Conservation (phyloP, 2,888 invertebrate species). For the Ophonus ardosiacus region DNA sequence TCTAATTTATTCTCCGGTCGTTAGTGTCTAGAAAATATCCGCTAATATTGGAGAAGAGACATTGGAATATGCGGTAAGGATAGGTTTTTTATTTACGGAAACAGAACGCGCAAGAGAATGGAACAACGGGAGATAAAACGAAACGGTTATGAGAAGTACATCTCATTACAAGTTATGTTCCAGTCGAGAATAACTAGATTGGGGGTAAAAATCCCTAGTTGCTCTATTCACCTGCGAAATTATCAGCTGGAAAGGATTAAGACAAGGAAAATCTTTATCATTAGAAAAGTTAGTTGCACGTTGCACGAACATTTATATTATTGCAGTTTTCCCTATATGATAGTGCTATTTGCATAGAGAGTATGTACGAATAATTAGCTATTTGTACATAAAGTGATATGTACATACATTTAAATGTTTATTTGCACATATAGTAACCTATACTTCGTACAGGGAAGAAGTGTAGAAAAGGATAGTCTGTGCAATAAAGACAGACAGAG, state of each 20-base stretch:
- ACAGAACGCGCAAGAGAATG: constrained; percentile 39
- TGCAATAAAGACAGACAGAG: no score
- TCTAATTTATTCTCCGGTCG: constrained; percentile 45
- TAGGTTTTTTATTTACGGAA: constrained; percentile 28
- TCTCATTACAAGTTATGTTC: constrained; percentile 54
- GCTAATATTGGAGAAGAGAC: constrained; percentile 33
- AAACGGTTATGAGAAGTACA: constrained; percentile 54
- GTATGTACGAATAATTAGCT: no score
- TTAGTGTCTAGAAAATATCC: constrained; percentile 32
- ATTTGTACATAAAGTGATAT: no score
- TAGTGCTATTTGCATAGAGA: no score
- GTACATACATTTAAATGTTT: no score
- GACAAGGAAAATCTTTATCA: neutral
- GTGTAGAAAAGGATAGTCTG: no score
- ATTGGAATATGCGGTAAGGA: constrained; percentile 35
- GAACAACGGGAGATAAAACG: constrained; percentile 51
- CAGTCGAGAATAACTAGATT: constrained; percentile 32
- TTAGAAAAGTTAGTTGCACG: neutral
- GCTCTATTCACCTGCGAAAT: constrained; percentile 28
- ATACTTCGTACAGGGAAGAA: no score
- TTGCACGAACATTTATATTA: neutral
- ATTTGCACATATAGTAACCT: no score
- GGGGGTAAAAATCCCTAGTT: constrained; percentile 14
- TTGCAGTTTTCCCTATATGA: neutral
- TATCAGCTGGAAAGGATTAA: neutral